These are phyloP conservation scores for Eclectus roratus DNA, from an alignment of 2,113 vertebrate genomes.

Conservation along the genomic window DNA sequence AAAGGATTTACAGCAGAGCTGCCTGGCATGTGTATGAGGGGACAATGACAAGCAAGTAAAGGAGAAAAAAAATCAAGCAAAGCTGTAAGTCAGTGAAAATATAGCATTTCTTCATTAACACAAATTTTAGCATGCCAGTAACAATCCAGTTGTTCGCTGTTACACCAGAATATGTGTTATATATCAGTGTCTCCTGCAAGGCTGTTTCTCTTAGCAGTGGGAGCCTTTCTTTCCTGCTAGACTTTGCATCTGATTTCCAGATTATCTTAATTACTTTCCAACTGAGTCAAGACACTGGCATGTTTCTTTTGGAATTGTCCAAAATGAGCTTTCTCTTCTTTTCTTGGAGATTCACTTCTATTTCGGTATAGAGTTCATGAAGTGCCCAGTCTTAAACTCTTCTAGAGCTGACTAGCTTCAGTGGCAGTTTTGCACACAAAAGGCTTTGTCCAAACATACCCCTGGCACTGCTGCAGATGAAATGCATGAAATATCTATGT, in stretches of 20 bases:
- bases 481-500: not conserved
- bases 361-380: not conserved
- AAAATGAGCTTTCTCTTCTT: not conserved
- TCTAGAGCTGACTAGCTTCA: not conserved
- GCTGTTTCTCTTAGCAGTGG: conserved; percentile 8
- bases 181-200: not conserved
- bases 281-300: conserved; percentile 38
- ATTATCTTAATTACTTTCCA: conserved; percentile 34
- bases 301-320: conserved; percentile 44
- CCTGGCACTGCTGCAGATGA: not conserved
- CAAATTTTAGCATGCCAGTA: not conserved
- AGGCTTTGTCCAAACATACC: not conserved
- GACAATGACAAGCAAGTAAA: not conserved
- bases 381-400: not conserved
- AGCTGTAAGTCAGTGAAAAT: not conserved
- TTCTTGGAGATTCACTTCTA: not conserved
- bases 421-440: not conserved
- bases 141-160: not conserved
- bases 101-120: not conserved
- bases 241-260: conserved; percentile 26
- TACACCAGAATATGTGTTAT: not conserved
- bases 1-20: conserved; percentile 14
- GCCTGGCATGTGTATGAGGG: not conserved
- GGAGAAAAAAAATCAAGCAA: not conserved
- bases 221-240: not conserved